Evolutionary conservation across 2,888 invertebrate genomes (phyloP).

Genomic region (Trypoxylon attenuatum): DNA sequence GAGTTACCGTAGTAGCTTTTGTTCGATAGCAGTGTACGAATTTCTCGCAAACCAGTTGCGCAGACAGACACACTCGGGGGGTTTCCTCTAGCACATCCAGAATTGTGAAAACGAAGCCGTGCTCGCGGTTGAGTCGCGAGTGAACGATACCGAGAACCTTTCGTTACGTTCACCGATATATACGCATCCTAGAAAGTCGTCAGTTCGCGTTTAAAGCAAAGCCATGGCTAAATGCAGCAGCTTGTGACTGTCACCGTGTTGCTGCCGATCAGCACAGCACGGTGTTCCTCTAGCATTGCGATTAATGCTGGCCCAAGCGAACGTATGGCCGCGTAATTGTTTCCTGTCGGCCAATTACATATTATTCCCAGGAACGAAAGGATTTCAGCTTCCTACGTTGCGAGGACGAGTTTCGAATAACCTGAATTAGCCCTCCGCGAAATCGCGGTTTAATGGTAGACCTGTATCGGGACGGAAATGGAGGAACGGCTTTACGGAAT

Average conservation of each 20-base stretch:
- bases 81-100: background rate
- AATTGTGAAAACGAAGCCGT: constrained; percentile 37
- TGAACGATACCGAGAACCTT: constrained; percentile 26
- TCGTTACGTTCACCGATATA: constrained; percentile 44
- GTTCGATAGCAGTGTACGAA: background rate
- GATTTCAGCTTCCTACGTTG: constrained; percentile 13
- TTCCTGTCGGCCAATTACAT: constrained; percentile 34
- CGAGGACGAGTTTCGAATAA: constrained; percentile 7
- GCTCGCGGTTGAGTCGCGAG: constrained; percentile 2
- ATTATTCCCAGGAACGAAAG: constrained; percentile 26
- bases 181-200: constrained; percentile 43
- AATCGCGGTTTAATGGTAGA: background rate
- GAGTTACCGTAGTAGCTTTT: background rate
- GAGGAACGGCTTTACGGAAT: background rate
- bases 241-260: no score
- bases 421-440: background rate
- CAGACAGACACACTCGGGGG: background rate
- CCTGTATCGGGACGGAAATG: background rate
- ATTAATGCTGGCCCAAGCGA: constrained; percentile 25
- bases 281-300: constrained; percentile 27
- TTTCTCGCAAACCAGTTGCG: constrained; percentile 6
- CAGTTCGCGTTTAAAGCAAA: constrained; percentile 14
- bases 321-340: constrained; percentile 28
- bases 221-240: no score
- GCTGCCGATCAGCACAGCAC: constrained; percentile 6